Conservation (phyloP, 2,797 vertebrate species). For the Heteromormyrus szaboi region DNA sequence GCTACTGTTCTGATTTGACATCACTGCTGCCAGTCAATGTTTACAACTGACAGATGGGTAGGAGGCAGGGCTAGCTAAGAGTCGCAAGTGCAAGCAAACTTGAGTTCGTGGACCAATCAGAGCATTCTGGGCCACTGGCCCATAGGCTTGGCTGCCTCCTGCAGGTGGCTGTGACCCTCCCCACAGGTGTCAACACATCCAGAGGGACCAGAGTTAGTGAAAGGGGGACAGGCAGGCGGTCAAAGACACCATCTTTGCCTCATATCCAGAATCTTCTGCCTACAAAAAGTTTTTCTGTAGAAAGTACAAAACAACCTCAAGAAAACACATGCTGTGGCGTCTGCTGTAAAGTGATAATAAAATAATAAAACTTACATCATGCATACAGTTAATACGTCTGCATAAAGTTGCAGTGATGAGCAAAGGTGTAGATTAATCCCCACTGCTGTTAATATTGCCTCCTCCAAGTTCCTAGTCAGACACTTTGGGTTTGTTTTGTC, state of each 20-base stretch:
- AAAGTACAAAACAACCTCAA: neutral
- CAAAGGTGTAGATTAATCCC: neutral
- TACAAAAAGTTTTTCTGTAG: neutral
- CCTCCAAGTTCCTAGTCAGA: neutral
- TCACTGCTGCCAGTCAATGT: neutral
- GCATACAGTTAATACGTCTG: neutral
- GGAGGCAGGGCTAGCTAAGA: neutral
- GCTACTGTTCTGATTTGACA: neutral
- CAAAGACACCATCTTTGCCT: neutral
- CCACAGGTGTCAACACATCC: neutral
- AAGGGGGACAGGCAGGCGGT: neutral
- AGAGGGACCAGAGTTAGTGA: neutral
- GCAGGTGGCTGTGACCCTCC: neutral
- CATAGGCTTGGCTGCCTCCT: neutral
- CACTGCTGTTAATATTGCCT: neutral
- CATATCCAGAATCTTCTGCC: neutral
- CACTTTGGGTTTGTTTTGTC: neutral
- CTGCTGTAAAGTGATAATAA: neutral
- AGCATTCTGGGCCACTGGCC: neutral
- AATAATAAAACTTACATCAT: neutral
- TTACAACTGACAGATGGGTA: neutral
- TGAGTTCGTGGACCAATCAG: neutral
- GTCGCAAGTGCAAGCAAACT: neutral
- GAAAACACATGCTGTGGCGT: neutral
- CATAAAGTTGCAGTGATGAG: neutral